Evolutionary conservation across 2,797 vertebrate genomes (phyloP).

Genomic region (Cirrhinus mrigala): DNA sequence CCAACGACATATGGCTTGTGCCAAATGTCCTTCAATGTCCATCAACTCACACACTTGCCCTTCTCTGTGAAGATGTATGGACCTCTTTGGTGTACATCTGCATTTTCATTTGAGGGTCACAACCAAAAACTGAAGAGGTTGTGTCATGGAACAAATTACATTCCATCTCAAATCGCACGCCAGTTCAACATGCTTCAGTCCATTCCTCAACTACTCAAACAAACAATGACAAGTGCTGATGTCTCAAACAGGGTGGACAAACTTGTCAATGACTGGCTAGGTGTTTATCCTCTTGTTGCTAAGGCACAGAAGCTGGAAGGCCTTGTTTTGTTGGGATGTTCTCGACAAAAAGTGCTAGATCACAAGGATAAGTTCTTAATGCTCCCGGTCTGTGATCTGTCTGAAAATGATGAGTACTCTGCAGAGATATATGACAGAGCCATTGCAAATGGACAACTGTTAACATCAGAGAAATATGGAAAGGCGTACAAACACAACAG

Average conservation of each 20-base stretch:
- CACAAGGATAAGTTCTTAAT: neutral
- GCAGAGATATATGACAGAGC: neutral
- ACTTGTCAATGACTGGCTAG: slow-evolving; percentile 7
- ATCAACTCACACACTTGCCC: slow-evolving; percentile 4
- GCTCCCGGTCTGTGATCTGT: neutral
- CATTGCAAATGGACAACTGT: neutral
- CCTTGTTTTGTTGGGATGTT: neutral
- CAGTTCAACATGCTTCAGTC: neutral
- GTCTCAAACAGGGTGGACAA: neutral
- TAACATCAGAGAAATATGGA: neutral
- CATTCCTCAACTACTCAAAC: neutral
- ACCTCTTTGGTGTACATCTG: slow-evolving; percentile 17
- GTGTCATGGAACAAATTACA: neutral
- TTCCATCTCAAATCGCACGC: neutral
- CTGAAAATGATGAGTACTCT: neutral
- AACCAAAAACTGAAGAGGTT: neutral
- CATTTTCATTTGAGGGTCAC: neutral
- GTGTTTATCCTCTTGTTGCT: neutral
- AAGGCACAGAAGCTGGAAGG: neutral
- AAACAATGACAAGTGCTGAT: neutral
- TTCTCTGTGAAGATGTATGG: slow-evolving; percentile 8
- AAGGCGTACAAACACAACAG: neutral
- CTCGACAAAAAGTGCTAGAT: neutral
- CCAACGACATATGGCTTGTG: neutral
- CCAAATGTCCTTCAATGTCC: slow-evolving; percentile 9